These are phyloP conservation scores for Oxycera nigricornis DNA, from an alignment of 2,888 invertebrate species.

Conservation along the genomic window DNA sequence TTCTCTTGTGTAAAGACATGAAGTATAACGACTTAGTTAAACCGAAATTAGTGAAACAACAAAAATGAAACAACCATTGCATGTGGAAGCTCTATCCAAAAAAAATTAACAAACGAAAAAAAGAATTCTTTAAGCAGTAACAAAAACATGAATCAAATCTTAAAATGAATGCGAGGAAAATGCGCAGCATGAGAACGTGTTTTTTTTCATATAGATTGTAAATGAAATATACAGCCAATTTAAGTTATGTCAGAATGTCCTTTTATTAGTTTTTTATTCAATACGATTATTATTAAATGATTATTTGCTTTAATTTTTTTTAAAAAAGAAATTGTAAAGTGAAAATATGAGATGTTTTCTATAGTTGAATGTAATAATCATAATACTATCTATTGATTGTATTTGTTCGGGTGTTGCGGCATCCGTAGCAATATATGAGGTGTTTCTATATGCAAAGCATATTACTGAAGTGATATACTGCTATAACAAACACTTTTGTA, in stretches of 20 bases:
- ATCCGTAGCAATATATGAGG: no score
- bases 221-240: constrained; percentile 39
- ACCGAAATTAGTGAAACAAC: constrained; percentile 8
- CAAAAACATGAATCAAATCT: constrained; percentile 7
- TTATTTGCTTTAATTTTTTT: constrained; percentile 14
- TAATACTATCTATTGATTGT: no score
- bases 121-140: constrained; percentile 20
- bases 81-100: constrained; percentile 22
- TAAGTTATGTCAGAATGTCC: constrained; percentile 35
- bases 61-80: constrained; percentile 17
- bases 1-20: constrained; percentile 22
- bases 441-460: no score
- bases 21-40: constrained; percentile 23
- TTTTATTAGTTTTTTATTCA: constrained; percentile 9
- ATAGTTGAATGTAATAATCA: no score
- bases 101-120: neutral
- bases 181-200: constrained; percentile 26
- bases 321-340: neutral
- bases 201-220: constrained; percentile 34
- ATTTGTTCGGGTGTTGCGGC: no score
- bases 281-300: neutral
- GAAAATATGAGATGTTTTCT: constrained; percentile 7
- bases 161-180: constrained; percentile 29
- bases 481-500: no score
- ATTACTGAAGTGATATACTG: no score